Percentiles rank a stretch among this genome's conserved stretches.
Evolutionary conservation across 92 coral and sea anemone species (phyloP).

Genomic region (Blastomussa wellsi): DNA sequence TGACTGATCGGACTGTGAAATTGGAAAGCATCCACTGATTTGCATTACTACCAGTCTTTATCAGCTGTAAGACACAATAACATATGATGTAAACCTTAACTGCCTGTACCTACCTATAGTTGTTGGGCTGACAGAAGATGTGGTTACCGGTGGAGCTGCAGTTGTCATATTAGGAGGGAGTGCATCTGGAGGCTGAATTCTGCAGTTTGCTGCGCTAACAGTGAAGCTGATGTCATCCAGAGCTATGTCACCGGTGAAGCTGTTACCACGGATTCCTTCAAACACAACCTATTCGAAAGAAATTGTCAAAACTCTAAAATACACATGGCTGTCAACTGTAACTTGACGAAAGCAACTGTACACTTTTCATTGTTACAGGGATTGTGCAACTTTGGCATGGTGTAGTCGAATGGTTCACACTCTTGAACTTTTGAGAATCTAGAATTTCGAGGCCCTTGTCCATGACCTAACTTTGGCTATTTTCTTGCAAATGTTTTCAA

Average conservation of each 20-base stretch:
- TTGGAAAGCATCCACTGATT: too few species aligned
- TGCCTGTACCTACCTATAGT: slow-evolving; percentile 55
- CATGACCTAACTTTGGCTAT: too few species aligned
- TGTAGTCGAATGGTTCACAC: too few species aligned
- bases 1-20: too few species aligned
- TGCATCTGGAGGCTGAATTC: slow-evolving; percentile 73
- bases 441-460: too few species aligned
- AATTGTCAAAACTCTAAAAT: neutral
- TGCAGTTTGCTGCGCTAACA: slow-evolving; percentile 73
- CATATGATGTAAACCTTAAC: neutral
- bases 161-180: slow-evolving; percentile 68
- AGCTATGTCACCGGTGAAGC: slow-evolving; percentile 84
- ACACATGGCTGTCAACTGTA: neutral
- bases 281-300: slow-evolving; percentile 59
- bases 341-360: neutral
- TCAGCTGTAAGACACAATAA: neutral
- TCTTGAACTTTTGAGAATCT: too few species aligned
- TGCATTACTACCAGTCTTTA: too few species aligned
- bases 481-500: too few species aligned
- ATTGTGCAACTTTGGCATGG: neutral
- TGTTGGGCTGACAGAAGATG: slow-evolving; percentile 78
- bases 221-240: slow-evolving; percentile 81
- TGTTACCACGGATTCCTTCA: slow-evolving; percentile 78
- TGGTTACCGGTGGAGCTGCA: slow-evolving; percentile 60
- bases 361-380: neutral